These are phyloP conservation scores for Rhinoraja longicauda DNA, from an alignment of 2,797 vertebrate species.

Conservation along the genomic window DNA sequence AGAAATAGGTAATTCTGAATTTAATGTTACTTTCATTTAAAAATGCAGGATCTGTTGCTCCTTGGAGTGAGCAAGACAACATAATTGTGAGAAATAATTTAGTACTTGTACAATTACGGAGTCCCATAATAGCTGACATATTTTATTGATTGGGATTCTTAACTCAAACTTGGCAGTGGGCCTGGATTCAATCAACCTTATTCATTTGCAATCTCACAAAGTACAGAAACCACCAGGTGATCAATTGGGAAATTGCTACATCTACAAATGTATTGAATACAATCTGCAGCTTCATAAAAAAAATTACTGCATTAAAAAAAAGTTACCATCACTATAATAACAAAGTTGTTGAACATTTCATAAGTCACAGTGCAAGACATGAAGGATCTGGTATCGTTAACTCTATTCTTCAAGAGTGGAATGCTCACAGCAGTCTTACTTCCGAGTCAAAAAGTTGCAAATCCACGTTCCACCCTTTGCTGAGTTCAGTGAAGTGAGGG, in stretches of 20 bases:
- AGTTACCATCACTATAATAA: background rate
- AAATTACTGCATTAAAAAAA: background rate
- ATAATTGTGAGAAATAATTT: background rate
- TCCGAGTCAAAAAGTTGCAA: no score
- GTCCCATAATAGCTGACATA: background rate
- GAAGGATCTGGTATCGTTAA: background rate
- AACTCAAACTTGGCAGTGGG: background rate
- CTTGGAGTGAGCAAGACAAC: background rate
- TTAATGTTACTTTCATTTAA: background rate
- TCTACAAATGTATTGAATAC: conserved; percentile 21
- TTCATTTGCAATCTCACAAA: background rate
- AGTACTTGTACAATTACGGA: background rate
- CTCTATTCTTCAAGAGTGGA: background rate
- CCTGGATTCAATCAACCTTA: conserved; percentile 19
- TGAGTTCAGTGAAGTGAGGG: no score
- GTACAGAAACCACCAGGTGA: background rate
- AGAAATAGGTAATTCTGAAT: background rate
- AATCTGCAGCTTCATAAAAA: background rate
- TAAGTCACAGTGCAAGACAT: background rate
- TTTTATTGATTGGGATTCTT: conserved; percentile 9
- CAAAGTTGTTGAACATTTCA: background rate
- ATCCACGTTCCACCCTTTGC: no score
- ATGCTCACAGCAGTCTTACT: background rate
- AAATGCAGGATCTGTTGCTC: background rate
- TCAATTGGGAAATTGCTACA: conserved; percentile 7